These are phyloP conservation scores for Marisa cornuarietis DNA, from an alignment of 1,140 invertebrate genomes.

Conservation along the genomic window DNA sequence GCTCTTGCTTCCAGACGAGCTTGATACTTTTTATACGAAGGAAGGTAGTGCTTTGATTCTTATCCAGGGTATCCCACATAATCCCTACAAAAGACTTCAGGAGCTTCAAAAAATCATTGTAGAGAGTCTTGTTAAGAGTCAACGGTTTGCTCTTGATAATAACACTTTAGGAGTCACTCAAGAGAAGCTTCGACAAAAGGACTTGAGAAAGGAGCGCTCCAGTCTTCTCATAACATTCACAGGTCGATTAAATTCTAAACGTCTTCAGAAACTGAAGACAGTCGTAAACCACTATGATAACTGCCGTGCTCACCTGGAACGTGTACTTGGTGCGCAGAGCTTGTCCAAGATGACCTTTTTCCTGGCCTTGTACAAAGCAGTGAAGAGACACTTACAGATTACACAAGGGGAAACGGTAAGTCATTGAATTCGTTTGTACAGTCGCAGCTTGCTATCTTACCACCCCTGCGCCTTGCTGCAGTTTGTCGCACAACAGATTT, in stretches of 20 bases:
- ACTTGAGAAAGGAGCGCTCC: neutral
- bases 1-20: conserved; percentile 16
- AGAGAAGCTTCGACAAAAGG: conserved; percentile 10
- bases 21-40: conserved; percentile 2
- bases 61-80: neutral
- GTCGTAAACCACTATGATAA: neutral
- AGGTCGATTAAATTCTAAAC: conserved; percentile 6
- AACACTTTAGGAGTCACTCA: neutral
- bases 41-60: conserved; percentile 17
- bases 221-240: conserved; percentile 21
- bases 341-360: conserved; percentile 19
- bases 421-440: neutral
- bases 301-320: conserved; percentile 3
- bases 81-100: conserved; percentile 1
- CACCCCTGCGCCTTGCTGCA: no score
- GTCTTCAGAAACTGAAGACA: conserved; percentile 16
- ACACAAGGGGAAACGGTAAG: conserved; percentile 18
- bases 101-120: conserved; percentile 12
- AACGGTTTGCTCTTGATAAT: conserved; percentile 1
- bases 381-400: conserved; percentile 13
- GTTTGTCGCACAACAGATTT: no score
- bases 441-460: no score
- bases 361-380: conserved; percentile 2
- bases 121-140: neutral
- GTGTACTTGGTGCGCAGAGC: conserved; percentile 10